These are phyloP conservation scores for Itoplectis maculator DNA, from an alignment of 2,888 invertebrate genomes.

Conservation along the genomic window DNA sequence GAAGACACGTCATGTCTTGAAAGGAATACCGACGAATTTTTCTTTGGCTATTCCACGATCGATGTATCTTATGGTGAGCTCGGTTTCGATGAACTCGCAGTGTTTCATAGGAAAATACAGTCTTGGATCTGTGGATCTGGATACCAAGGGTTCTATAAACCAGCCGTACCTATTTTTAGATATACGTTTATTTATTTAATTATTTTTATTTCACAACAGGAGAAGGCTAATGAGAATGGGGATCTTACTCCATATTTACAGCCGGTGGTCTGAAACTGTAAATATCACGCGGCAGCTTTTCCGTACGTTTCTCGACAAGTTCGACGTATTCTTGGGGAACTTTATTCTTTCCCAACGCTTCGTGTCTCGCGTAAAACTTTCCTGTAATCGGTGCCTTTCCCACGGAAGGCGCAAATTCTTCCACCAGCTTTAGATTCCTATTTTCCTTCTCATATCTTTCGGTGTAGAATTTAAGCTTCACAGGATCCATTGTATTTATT, in stretches of 20 bases:
- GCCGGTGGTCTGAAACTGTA: slow-evolving; percentile 77
- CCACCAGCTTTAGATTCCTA: slow-evolving; percentile 70
- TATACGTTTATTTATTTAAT: slow-evolving; percentile 10
- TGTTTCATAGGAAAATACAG: slow-evolving; percentile 74
- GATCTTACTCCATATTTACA: slow-evolving; percentile 79
- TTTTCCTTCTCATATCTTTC: slow-evolving; percentile 79
- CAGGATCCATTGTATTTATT: slow-evolving; percentile 71
- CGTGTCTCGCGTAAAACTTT: slow-evolving; percentile 81
- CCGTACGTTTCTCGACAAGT: slow-evolving; percentile 73
- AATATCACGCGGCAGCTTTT: slow-evolving; percentile 73
- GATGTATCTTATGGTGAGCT: slow-evolving; percentile 72
- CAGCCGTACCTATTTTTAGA: slow-evolving; percentile 79
- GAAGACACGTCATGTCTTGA: slow-evolving; percentile 65
- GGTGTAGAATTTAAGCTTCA: slow-evolving; percentile 75
- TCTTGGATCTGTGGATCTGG: slow-evolving; percentile 74
- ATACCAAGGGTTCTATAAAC: slow-evolving; percentile 74
- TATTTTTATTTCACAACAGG: not conserved
- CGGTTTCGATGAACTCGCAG: slow-evolving; percentile 76
- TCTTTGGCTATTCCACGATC: slow-evolving; percentile 70
- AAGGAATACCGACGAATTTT: slow-evolving; percentile 76
- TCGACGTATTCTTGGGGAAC: slow-evolving; percentile 74
- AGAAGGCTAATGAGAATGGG: no score
- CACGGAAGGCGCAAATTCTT: slow-evolving; percentile 74
- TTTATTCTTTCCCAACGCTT: slow-evolving; percentile 68
- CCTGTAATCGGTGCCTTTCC: slow-evolving; percentile 74